These are phyloP conservation scores for Sylvicola fuscatus DNA, from an alignment of 2,888 invertebrate genomes.

Conservation along the genomic window DNA sequence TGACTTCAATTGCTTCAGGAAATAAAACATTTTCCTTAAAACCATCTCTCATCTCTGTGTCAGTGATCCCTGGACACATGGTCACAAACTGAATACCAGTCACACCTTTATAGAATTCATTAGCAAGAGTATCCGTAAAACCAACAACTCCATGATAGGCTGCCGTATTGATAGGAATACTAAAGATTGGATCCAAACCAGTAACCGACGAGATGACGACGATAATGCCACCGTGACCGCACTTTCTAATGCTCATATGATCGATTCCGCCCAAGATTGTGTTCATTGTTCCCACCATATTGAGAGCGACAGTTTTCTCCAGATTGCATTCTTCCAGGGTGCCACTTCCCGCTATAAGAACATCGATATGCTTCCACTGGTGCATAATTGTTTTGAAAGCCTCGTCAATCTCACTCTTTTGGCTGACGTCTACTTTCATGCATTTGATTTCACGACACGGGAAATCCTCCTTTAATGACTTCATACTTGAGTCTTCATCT, in stretches of 20 bases:
- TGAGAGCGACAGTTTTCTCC: no score
- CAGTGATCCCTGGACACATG: conserved; percentile 4
- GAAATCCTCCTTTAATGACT: no score
- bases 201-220: conserved; percentile 21
- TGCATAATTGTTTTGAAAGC: not conserved
- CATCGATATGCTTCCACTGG: no score
- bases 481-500: no score
- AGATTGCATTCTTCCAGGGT: no score
- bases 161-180: conserved; percentile 19
- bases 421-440: conserved; percentile 1
- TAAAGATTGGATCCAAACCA: conserved; percentile 15
- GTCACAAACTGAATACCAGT: conserved; percentile 4
- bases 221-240: conserved; percentile 23
- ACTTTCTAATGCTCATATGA: conserved; percentile 22
- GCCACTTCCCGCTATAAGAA: no score
- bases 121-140: conserved; percentile 19
- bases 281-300: conserved; percentile 12
- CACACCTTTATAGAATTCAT: not conserved
- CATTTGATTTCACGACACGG: no score
- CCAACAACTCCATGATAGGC: conserved; percentile 23
- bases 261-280: conserved; percentile 17
- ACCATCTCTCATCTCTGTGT: no score
- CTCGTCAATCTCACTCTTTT: not conserved
- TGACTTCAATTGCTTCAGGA: no score
- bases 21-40: no score